A percentile compares a stretch with the other conserved stretches of the same genome.
Evolutionary conservation across 2,797 vertebrate species (phyloP).

Genomic region (Gorsachius magnificus): DNA sequence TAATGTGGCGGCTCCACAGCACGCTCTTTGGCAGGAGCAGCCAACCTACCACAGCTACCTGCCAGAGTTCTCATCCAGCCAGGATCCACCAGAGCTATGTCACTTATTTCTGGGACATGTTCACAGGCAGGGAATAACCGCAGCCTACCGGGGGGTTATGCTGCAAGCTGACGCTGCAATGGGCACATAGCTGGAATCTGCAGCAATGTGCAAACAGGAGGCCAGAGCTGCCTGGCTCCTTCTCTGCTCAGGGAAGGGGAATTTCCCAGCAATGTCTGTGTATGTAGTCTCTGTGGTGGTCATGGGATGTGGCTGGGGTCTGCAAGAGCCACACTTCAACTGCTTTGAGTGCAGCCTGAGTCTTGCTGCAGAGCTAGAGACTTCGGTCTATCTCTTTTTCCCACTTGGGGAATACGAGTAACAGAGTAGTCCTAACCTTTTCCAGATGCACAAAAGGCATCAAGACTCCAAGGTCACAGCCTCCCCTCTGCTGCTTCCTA

Average conservation of each 20-base stretch:
- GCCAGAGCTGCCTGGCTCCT: neutral
- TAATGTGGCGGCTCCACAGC: neutral
- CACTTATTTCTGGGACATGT: neutral
- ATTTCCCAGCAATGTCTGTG: neutral
- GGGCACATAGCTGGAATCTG: fast-evolving
- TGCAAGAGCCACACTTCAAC: neutral
- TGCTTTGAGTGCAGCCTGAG: too few relatives aligned
- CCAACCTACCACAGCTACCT: neutral
- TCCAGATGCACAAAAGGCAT: neutral
- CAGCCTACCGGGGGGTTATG: neutral
- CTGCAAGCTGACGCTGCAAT: neutral
- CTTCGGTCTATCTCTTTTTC: neutral
- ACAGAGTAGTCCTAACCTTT: neutral
- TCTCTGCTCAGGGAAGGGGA: neutral
- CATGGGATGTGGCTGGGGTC: neutral
- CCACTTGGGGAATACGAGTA: neutral
- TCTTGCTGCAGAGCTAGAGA: neutral
- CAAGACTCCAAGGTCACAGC: neutral
- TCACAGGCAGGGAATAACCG: neutral
- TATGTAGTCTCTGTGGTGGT: neutral
- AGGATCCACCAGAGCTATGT: neutral
- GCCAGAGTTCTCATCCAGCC: neutral
- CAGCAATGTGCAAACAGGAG: neutral
- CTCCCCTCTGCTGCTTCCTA: neutral
- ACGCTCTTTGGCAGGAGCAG: neutral